These are phyloP conservation scores for Clangula hyemalis DNA, from an alignment of 2,797 vertebrate species.

Conservation along the genomic window DNA sequence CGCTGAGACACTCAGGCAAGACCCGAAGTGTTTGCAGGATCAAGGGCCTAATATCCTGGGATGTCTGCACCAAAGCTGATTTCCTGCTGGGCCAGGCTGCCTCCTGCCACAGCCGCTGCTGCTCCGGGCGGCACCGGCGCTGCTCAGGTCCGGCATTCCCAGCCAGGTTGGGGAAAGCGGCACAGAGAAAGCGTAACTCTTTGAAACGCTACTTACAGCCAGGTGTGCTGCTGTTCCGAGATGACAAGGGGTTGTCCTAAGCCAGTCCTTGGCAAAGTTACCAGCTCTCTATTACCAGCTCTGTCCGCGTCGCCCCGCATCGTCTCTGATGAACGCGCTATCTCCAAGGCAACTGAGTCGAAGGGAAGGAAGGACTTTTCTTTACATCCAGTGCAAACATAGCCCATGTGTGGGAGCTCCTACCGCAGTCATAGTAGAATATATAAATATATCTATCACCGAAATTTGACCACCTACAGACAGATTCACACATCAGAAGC, in stretches of 20 bases:
- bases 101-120: neutral
- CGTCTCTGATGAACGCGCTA: neutral
- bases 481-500: conserved; percentile 56
- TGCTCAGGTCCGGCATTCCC: neutral
- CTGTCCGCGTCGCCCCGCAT: neutral
- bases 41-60: neutral
- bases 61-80: neutral
- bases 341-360: conserved; percentile 61
- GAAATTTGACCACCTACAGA: conserved; percentile 61
- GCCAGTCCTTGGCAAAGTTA: neutral
- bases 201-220: neutral
- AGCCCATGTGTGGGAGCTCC: conserved; percentile 41
- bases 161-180: neutral
- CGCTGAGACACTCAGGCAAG: neutral
- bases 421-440: conserved; percentile 55
- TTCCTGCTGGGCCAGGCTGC: neutral
- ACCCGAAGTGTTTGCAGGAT: neutral
- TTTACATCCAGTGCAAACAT: conserved; percentile 58
- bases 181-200: neutral
- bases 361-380: conserved; percentile 52
- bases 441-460: neutral
- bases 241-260: neutral
- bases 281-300: neutral
- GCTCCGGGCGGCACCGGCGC: neutral
- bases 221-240: neutral